Base-by-base conservation (phyloP, 2,113 vertebrate species). In the Silurus asotus region DNA sequence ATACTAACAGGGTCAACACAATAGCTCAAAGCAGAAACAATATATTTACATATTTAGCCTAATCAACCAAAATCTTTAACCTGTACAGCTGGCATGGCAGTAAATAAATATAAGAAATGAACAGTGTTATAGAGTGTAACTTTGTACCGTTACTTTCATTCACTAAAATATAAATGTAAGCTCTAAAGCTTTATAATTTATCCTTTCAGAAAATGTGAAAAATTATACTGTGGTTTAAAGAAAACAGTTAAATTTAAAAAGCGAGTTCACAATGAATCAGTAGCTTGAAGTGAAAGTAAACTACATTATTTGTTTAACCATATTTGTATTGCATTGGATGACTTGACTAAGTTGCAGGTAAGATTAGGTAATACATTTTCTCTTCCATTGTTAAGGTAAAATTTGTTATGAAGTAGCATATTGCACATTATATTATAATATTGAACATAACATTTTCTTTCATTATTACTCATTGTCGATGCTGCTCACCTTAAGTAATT, bases 401-500 rank as follows among this genome's bases (percentile, higher is more conserved):
- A 74, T 49, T 20, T 74, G 17, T 3, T 70, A 49, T 49, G 11
- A 49, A 20, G 10, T 13, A 75, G 20, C 19, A 53, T n/a, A 72
- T 13, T 53, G 10, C 51, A 51, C 37, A 37, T 37, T 2, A 37
- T 37, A 37, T 37, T 37, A 37, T 37, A 75, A n/a, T 53, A 53
- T 6, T n/a, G 5, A 51, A 11, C n/a, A n/a, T n/a, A n/a, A n/a
- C n/a, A n/a, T 75, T 6, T 62, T 72, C 25, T n/a, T 25, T 55
- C 11, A 77, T 0, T 23, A 55, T 8, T 77, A 55, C 6, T 28
- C 6, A 28, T 15, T 62, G 59, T 61, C 17, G 37, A n/a, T 23
- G 13, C 4, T 10, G 9, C 76, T 91, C 64, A 99, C 97, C 97
- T 98, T 97, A 0, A 99, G 96, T 88, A 99, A 93, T 0, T 97